Evolutionary conservation across 2,888 invertebrate genomes (phyloP).

Genomic region (Sarcophaga rosellei): DNA sequence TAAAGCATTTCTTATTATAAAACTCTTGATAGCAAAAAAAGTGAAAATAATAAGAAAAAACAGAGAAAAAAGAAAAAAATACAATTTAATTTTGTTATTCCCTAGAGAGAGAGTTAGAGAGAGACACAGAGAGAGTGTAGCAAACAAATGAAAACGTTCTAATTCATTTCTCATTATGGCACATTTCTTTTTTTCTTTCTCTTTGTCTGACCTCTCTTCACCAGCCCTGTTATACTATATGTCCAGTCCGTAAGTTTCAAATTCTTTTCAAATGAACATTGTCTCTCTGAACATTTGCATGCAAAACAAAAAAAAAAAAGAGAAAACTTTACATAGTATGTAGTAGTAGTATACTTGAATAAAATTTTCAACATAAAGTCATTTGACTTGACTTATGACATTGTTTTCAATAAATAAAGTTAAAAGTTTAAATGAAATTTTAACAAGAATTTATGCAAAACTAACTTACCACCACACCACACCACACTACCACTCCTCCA

Average conservation of each 20-base stretch:
- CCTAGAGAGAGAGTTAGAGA: slow-evolving; percentile 56
- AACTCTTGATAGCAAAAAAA: background rate
- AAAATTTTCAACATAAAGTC: slow-evolving; percentile 36
- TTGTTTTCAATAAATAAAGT: slow-evolving; percentile 64
- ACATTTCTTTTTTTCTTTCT: slow-evolving; percentile 13
- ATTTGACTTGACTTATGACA: slow-evolving; percentile 67
- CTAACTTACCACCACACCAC: background rate
- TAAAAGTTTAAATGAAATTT: slow-evolving; percentile 66
- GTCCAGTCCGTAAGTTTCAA: background rate
- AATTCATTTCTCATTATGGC: slow-evolving; percentile 65
- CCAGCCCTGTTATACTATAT: too few species aligned
- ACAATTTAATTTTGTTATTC: slow-evolving; percentile 67
- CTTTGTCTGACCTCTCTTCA: background rate
- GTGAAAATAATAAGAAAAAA: too few species aligned
- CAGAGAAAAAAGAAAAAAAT: slow-evolving; percentile 46
- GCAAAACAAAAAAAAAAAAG: background rate
- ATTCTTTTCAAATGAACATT: slow-evolving; percentile 33
- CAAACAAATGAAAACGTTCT: slow-evolving; percentile 61
- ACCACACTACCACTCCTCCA: too few species aligned
- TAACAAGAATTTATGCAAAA: slow-evolving; percentile 66
- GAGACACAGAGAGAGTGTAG: background rate
- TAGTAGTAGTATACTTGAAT: too few species aligned
- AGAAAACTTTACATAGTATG: background rate
- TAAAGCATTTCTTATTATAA: background rate
- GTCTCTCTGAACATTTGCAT: background rate